Conservation (phyloP, 2,888 invertebrate species). For the Lordiphosa fenestrarum region DNA sequence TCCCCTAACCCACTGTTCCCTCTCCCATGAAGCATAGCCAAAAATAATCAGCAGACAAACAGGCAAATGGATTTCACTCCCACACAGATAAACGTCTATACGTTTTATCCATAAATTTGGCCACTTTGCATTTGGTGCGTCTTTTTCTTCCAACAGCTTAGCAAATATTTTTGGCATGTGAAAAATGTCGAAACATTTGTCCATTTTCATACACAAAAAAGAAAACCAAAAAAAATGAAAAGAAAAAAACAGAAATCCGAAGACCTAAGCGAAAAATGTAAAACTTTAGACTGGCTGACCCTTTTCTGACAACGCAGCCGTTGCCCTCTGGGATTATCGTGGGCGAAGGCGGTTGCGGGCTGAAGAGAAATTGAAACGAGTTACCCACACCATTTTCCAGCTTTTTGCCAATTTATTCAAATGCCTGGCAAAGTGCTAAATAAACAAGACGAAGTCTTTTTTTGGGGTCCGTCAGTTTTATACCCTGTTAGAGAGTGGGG, state of each 20-base stretch:
- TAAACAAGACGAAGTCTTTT: conserved; percentile 64
- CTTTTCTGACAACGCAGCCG: conserved; percentile 51
- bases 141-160: conserved; percentile 40
- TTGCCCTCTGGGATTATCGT: conserved; percentile 59
- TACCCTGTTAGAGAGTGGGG: conserved; percentile 14
- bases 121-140: conserved; percentile 57
- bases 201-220: conserved; percentile 45
- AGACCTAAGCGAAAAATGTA: conserved; percentile 31
- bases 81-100: conserved; percentile 41
- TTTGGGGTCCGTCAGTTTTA: conserved; percentile 53
- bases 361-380: conserved; percentile 65
- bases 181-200: conserved; percentile 74
- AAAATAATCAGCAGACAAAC: conserved; percentile 39
- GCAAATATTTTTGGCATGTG: conserved; percentile 51
- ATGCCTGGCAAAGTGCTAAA: conserved; percentile 76
- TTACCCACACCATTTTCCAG: conserved; percentile 50
- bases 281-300: conserved; percentile 60
- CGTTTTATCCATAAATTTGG: conserved; percentile 64
- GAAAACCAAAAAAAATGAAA: too few species aligned
- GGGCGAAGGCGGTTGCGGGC: conserved; percentile 20
- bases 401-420: conserved; percentile 74
- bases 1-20: conserved; percentile 24
- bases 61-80: conserved; percentile 33
- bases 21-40: conserved; percentile 14
- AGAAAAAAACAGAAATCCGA: conserved; percentile 15